These are phyloP conservation scores for Cheilosia variabilis DNA, from an alignment of 2,888 invertebrate species.

Conservation along the genomic window DNA sequence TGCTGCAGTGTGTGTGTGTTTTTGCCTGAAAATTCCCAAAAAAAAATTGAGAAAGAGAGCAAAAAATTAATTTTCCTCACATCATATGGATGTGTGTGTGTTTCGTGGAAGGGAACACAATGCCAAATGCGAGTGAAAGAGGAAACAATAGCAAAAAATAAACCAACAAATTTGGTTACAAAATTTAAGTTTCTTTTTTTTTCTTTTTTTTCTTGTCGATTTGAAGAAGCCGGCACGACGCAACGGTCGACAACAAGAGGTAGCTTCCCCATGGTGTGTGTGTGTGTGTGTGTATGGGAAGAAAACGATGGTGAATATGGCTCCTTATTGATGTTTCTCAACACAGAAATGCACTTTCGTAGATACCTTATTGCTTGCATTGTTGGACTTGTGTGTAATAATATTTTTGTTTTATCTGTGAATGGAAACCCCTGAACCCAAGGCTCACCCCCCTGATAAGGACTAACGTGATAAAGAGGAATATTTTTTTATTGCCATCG, in stretches of 20 bases:
- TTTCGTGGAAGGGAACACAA: conserved; percentile 10
- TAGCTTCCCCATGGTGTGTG: conserved; percentile 39
- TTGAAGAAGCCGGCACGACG: conserved; percentile 40
- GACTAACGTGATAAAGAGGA: conserved; percentile 12
- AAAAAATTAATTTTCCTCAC: conserved; percentile 27
- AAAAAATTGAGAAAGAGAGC: conserved; percentile 71
- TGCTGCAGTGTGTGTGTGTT: conserved; percentile 44
- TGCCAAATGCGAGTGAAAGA: conserved; percentile 29
- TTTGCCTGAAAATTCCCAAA: conserved; percentile 27
- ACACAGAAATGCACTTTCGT: conserved; percentile 43
- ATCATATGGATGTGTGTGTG: neutral
- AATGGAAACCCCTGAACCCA: conserved; percentile 19
- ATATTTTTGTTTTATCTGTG: neutral
- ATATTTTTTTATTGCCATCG: conserved; percentile 22
- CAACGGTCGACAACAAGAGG: neutral
- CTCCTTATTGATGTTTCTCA: conserved; percentile 33
- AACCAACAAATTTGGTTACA: conserved; percentile 35
- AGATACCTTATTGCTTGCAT: neutral
- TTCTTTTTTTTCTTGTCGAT: neutral
- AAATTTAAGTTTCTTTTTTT: conserved; percentile 20
- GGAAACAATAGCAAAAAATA: conserved; percentile 12
- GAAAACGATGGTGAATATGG: conserved; percentile 46
- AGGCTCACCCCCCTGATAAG: conserved; percentile 25
- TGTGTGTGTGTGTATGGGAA: neutral
- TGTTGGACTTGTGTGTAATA: neutral